Evolutionary conservation across 2,797 vertebrate species (phyloP).

Genomic region (Glossophaga mutica): DNA sequence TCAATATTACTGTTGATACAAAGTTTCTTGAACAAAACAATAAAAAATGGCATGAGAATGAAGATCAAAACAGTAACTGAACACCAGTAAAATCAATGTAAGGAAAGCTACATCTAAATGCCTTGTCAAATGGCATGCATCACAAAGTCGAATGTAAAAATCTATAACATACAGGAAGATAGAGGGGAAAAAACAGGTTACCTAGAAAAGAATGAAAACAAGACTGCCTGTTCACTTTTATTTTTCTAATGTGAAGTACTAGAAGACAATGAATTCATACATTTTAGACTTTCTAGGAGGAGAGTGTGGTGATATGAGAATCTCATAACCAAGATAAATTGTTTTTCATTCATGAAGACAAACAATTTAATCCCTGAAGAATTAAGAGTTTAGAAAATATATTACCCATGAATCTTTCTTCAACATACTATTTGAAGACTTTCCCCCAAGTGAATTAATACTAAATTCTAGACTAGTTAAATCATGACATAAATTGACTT

Average conservation of each 20-base stretch:
- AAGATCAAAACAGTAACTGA: background rate
- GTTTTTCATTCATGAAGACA: background rate
- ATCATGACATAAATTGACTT: background rate
- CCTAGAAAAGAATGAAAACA: background rate
- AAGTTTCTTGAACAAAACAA: background rate
- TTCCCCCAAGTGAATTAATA: slow-evolving; percentile 35
- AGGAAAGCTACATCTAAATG: background rate
- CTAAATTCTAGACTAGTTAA: background rate
- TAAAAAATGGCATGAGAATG: background rate
- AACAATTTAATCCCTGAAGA: background rate
- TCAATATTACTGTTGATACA: background rate
- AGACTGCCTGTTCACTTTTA: background rate
- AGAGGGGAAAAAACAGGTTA: background rate
- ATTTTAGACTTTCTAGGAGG: background rate
- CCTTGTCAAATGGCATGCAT: background rate
- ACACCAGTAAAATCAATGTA: background rate
- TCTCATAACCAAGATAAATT: slow-evolving; percentile 29
- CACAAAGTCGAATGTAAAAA: background rate
- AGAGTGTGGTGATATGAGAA: background rate
- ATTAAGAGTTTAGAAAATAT: slow-evolving; percentile 2
- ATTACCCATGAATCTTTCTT: background rate
- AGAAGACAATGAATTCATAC: background rate
- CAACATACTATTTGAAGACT: slow-evolving; percentile 23
- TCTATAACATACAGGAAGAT: background rate
- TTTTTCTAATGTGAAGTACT: background rate